Base-by-base conservation (phyloP, 2,888 invertebrate species). In the Digitonthophagus gazella region DNA sequence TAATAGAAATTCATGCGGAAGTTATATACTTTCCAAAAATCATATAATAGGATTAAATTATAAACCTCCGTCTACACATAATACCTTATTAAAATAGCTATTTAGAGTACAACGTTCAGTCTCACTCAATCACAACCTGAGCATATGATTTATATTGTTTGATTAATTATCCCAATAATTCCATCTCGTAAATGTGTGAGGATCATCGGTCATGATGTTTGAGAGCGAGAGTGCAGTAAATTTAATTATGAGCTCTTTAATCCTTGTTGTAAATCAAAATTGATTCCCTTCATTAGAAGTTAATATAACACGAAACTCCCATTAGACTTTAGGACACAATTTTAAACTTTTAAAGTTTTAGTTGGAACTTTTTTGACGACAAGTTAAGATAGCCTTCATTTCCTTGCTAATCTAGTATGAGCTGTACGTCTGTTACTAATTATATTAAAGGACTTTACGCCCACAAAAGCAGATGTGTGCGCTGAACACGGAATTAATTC, bases 401-500 rank as follows among this genome's bases (percentile, higher is more conserved):
- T n/a, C n/a, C n/a, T n/a, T n/a, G n/a, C 11, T 44, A 44, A 44
- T 44, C 28, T 5, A 44, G 8, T 44, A 22, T 22, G 11, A 44
- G 6, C 28, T 11, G 11, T 8, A 44, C 28, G 1, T 2, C 1
- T 44, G 28, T 44, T 44, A 44, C 11, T 44, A 44, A 44, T 44
- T 44, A 1, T 44, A 44, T 44, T 44, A 44, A 44, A 44, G 28
- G 1, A 44, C 28, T 44, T 44, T 44, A 11, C 1, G 28, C 28
- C 11, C 28, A 44, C 28, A 44, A 44, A 44, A 44, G 28, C 28
- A 44, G 28, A 44, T 44, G 28, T 44, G 28, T 44, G 28, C 11
- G 28, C 61, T 20, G 61, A 20, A 18, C 14, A 19, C 19, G 61
- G 18, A 61, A 61, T 61, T 61, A 61, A 61, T 61, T 61, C 61